Conservation (phyloP, 2,888 invertebrate genomes). For the Carpatolechia fugitivella region DNA sequence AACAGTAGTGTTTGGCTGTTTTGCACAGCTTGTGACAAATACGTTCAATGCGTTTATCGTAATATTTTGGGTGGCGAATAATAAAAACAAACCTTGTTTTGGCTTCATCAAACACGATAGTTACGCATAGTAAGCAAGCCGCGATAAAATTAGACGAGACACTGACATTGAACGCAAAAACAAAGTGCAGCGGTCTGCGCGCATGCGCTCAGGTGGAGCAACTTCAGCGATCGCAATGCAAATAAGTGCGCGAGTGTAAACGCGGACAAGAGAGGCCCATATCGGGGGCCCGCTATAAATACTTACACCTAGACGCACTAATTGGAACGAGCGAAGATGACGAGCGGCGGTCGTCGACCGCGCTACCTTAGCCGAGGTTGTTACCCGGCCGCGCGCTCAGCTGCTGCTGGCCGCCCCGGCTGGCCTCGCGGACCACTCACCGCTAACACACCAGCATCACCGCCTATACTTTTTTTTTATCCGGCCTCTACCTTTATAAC, state of each 20-base stretch:
- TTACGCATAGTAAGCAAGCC: constrained; percentile 65
- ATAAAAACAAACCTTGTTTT: constrained; percentile 72
- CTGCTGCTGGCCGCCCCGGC: not conserved
- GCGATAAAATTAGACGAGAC: constrained; percentile 77
- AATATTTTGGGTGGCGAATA: constrained; percentile 53
- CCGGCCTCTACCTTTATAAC: too few relatives aligned
- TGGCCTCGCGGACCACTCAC: too few relatives aligned
- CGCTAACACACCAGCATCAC: not conserved
- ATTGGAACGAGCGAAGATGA: constrained; percentile 52
- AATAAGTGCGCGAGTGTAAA: constrained; percentile 37
- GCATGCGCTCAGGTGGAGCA: constrained; percentile 64
- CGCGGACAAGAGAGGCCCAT: constrained; percentile 48
- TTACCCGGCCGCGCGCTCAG: too few relatives aligned
- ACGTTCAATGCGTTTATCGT: not conserved
- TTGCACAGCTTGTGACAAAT: too few relatives aligned
- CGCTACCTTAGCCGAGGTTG: constrained; percentile 51
- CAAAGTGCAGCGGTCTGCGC: constrained; percentile 66
- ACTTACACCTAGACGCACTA: constrained; percentile 42
- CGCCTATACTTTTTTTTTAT: too few relatives aligned
- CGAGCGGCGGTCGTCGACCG: constrained; percentile 60
- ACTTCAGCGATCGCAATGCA: constrained; percentile 53
- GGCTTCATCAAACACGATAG: constrained; percentile 68
- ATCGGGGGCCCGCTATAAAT: constrained; percentile 41
- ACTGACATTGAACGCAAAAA: constrained; percentile 78
- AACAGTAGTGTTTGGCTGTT: too few relatives aligned